Percentiles rank a stretch among this genome's conserved stretches.
Evolutionary conservation across 2,797 vertebrate species (phyloP).

Genomic region (Fratercula arctica): DNA sequence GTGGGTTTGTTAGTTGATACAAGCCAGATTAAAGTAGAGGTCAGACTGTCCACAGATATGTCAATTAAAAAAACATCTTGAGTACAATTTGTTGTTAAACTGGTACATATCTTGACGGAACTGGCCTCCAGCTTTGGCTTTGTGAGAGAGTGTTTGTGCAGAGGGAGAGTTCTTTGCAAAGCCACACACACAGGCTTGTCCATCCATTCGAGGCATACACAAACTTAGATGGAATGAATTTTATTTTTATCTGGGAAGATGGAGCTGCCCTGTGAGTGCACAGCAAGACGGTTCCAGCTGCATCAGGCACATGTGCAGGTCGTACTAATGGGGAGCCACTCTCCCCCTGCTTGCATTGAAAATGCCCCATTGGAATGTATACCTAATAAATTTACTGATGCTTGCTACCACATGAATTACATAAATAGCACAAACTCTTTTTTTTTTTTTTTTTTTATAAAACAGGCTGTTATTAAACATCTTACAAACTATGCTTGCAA

Average conservation of each 20-base stretch:
- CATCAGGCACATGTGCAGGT: not conserved
- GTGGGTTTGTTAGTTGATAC: not conserved
- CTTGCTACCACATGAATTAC: not conserved
- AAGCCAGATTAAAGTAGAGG: not conserved
- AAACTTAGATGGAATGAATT: not conserved
- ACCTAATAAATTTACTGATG: not conserved
- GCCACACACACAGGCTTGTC: not conserved
- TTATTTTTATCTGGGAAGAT: not conserved
- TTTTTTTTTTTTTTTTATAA: not conserved
- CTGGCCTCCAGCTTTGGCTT: not conserved
- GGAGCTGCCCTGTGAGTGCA: not conserved
- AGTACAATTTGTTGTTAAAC: constrained; percentile 7
- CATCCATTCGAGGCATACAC: not conserved
- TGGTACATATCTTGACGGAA: not conserved
- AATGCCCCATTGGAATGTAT: not conserved
- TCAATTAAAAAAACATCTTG: not conserved
- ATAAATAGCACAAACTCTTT: not conserved
- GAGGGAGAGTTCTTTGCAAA: not conserved
- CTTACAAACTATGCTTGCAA: not conserved
- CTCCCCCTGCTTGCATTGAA: not conserved
- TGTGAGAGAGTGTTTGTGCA: not conserved
- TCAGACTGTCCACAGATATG: not conserved
- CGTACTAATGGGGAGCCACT: not conserved
- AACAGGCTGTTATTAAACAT: not conserved
- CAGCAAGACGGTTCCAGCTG: not conserved